Evolutionary conservation across 2,888 invertebrate species (phyloP).

Genomic region (Dasysyrphus albostriatus): DNA sequence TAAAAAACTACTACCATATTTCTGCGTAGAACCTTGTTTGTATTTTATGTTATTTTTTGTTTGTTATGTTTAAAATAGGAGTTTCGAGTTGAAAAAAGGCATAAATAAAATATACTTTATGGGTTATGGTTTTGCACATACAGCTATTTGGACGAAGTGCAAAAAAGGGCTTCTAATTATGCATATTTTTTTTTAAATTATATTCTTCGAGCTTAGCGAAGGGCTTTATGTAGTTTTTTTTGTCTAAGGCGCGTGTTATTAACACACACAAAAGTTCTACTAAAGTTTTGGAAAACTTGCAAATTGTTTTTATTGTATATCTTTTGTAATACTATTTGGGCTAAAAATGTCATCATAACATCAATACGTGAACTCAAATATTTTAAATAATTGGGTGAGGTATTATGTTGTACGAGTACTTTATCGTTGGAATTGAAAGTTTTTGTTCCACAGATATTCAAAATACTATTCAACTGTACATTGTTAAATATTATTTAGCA

Average conservation of each 20-base stretch:
- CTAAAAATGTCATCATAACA: background rate
- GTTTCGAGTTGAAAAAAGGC: slow-evolving; percentile 29
- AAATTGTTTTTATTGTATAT: background rate
- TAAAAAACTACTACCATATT: slow-evolving; percentile 84
- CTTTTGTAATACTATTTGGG: no score
- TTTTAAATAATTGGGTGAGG: no score
- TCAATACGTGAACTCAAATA: no score
- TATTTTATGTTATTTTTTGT: slow-evolving; percentile 19
- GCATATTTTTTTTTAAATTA: slow-evolving; percentile 7
- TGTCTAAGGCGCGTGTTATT: background rate
- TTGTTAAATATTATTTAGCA: no score
- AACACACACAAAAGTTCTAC: background rate
- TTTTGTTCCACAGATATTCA: no score
- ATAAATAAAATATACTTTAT: slow-evolving; percentile 38
- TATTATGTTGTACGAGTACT: no score
- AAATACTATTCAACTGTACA: no score
- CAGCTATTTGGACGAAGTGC: slow-evolving; percentile 42
- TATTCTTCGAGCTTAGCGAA: background rate
- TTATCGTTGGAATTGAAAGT: no score
- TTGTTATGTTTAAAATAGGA: slow-evolving; percentile 28
- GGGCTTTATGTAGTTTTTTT: slow-evolving; percentile 4
- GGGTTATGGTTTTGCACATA: slow-evolving; percentile 26
- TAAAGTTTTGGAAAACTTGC: slow-evolving; percentile 1
- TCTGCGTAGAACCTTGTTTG: slow-evolving; percentile 82
- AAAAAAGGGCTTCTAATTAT: slow-evolving; percentile 25